Base-by-base conservation (phyloP, 2,888 invertebrate genomes). In the Apocheima hispidaria region DNA sequence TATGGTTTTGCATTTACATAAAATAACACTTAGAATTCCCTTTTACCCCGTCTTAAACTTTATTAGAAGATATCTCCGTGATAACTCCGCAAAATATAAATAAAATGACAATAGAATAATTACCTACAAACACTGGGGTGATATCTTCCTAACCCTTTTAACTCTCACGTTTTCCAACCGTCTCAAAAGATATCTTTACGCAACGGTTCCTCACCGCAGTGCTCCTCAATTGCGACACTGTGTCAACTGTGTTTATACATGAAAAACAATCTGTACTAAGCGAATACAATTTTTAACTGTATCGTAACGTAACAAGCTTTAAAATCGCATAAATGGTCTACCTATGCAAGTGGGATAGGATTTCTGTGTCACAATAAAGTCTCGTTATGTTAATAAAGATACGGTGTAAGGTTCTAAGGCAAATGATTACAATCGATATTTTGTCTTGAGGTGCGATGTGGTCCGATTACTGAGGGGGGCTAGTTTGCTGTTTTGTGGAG, bases 71-170 rank as follows among this genome's bases (percentile, higher is more conserved):
- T 88, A 89, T 87, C 82, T 75, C 71, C 58, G 77, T 72, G 87
- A 89, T 90, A 90, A 87, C 87, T 87, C 81, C 69, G 78, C 70
- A 78, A 86, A 89, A 88, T 90, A 89, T 90, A 89, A 90, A 90
- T 88, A 90, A 89, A 87, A 89, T 84, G 85, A 89, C 88, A 89
- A 86, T 87, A 82, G 88, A 86, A 88, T 87, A 88, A 88, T 87
- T 88, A 84, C 82, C 76, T 75, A 70, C 79, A 83, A 81, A 85
- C 79, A 83, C 75, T 71, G 70, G 80, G 76, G 76, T 72, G 67
- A 69, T 65, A 70, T 64, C 70, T 65, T 48, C 49, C 60, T 74
- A 79, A 82, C 83, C 82, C 81, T 81, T 82, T 80, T 21, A 55
- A 60, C 51, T 52, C 28, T 26, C 12, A 0, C 14, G 35, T 38